These are phyloP conservation scores for Solea senegalensis DNA, from an alignment of 2,113 vertebrate genomes.

Conservation along the genomic window DNA sequence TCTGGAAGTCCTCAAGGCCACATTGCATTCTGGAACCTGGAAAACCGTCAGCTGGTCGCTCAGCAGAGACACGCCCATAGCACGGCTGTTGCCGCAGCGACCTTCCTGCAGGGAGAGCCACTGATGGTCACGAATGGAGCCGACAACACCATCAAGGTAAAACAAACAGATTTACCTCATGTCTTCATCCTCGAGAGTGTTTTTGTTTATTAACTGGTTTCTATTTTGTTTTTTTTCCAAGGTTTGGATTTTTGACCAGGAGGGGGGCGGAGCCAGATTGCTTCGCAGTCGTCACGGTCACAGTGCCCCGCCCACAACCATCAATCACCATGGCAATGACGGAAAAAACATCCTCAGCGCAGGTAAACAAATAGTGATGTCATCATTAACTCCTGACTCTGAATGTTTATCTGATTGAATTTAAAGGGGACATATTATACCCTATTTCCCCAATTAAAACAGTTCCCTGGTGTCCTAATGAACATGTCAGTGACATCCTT, in stretches of 20 bases:
- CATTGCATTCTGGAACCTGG: constrained; percentile 95
- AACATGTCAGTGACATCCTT: too few relatives aligned
- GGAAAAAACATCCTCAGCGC: constrained; percentile 94
- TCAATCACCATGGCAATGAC: constrained; percentile 89
- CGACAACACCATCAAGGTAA: constrained; percentile 91
- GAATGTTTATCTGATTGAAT: too few relatives aligned
- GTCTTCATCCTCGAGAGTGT: too few relatives aligned
- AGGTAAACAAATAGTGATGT: constrained; percentile 73
- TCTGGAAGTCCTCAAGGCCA: constrained; percentile 93
- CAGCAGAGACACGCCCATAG: constrained; percentile 91
- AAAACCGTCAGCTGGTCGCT: constrained; percentile 87
- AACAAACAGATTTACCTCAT: background rate
- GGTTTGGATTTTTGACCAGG: constrained; percentile 97
- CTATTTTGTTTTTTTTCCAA: constrained; percentile 52
- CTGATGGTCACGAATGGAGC: constrained; percentile 92
- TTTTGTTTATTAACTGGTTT: background rate
- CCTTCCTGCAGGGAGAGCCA: constrained; percentile 91
- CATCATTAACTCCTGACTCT: background rate
- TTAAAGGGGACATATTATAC: too few relatives aligned
- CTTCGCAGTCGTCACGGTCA: constrained; percentile 90
- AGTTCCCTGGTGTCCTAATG: too few relatives aligned
- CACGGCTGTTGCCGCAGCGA: constrained; percentile 88
- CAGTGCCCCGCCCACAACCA: constrained; percentile 89
- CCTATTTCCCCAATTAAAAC: too few relatives aligned
- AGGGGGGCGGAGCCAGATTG: constrained; percentile 87